Evolutionary conservation across 2,888 invertebrate species (phyloP).

Genomic region (Ochropacha duplaris): DNA sequence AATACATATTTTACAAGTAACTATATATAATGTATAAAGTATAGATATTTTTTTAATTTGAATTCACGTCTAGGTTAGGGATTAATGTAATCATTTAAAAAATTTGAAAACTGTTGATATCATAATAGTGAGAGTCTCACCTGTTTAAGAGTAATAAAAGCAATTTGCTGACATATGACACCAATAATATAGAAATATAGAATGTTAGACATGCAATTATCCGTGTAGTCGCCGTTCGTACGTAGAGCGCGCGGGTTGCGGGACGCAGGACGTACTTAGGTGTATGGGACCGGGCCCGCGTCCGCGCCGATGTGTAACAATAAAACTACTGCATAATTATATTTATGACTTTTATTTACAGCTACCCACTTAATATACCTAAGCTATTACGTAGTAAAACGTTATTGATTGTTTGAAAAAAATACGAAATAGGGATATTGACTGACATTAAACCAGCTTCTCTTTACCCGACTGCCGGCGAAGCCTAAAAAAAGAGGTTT

Average conservation of each 20-base stretch:
- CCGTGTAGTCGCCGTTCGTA: background rate
- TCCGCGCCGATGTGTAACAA: conserved; percentile 72
- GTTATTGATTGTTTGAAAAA: too few relatives aligned
- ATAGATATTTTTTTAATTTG: background rate
- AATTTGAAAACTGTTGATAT: background rate
- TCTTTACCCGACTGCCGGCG: too few relatives aligned
- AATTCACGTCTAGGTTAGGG: background rate
- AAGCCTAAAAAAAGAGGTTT: too few relatives aligned
- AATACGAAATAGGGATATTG: too few relatives aligned
- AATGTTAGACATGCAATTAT: background rate
- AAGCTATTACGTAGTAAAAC: too few relatives aligned
- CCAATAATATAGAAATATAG: background rate
- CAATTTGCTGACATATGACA: background rate
- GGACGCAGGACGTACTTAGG: conserved; percentile 41
- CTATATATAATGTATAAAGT: background rate
- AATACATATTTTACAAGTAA: background rate
- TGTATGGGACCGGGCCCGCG: conserved; percentile 49
- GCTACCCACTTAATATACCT: background rate
- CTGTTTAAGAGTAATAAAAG: background rate
- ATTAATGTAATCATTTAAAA: background rate
- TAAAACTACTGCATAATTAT: conserved; percentile 79
- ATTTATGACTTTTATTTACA: conserved; percentile 29
- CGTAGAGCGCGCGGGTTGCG: conserved; percentile 20
- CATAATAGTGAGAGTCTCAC: background rate
- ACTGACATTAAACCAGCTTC: too few relatives aligned